Evolutionary conservation across 1,140 invertebrate genomes (phyloP).

Genomic region (Heliconius nattereri): DNA sequence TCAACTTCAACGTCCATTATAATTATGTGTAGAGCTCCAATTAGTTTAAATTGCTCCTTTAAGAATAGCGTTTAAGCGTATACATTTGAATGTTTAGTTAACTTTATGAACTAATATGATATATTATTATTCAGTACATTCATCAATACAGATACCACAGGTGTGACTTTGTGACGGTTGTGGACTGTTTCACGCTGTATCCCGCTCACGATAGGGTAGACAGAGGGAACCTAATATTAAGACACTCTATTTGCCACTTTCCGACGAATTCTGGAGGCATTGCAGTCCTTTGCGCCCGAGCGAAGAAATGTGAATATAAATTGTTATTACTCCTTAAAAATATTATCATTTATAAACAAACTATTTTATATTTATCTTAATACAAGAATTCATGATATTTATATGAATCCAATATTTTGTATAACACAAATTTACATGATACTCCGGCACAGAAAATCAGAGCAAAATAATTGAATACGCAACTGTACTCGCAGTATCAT

Average conservation of each 20-base stretch:
- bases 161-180: too few relatives aligned
- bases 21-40: constrained; percentile 14
- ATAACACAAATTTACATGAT: neutral
- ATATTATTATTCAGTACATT: neutral
- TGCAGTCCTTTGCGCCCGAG: too few relatives aligned
- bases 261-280: too few relatives aligned
- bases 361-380: neutral
- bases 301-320: too few relatives aligned
- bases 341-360: neutral
- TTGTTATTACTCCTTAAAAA: too few relatives aligned
- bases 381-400: too few relatives aligned
- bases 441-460: neutral
- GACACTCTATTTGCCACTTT: too few relatives aligned
- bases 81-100: neutral
- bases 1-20: neutral
- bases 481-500: neutral
- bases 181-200: too few relatives aligned
- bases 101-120: neutral
- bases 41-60: constrained; percentile 16
- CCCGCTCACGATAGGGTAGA: too few relatives aligned
- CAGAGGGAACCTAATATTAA: too few relatives aligned
- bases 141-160: neutral
- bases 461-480: neutral
- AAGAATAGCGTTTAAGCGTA: constrained; percentile 9
- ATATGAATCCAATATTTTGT: too few relatives aligned